Evolutionary conservation across 2,113 vertebrate species (phyloP).

Genomic region (Periophthalmus modestus): DNA sequence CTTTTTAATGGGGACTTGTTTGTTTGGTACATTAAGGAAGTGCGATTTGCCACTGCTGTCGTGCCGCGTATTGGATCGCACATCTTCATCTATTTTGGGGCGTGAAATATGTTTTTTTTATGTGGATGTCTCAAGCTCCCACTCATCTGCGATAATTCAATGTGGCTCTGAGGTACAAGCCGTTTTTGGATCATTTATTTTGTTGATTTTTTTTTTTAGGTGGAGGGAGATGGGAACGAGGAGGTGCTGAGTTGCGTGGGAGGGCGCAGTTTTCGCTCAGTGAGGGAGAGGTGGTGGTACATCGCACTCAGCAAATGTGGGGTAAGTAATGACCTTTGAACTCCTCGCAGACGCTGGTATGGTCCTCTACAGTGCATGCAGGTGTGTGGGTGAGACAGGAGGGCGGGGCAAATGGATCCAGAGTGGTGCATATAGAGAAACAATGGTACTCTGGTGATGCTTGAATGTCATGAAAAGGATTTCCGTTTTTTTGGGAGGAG

Average conservation of each 20-base stretch:
- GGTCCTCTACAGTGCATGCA: background rate
- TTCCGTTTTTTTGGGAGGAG: background rate
- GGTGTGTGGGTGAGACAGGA: background rate
- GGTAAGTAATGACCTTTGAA: conserved; percentile 75
- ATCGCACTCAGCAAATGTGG: conserved; percentile 94
- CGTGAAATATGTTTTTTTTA: conserved; percentile 62
- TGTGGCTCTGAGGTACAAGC: conserved; percentile 34
- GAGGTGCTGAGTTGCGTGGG: conserved; percentile 87
- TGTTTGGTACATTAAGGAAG: conserved; percentile 54
- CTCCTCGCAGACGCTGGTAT: background rate
- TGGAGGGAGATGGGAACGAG: conserved; percentile 80
- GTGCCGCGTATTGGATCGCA: conserved; percentile 36
- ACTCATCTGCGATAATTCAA: conserved; percentile 42
- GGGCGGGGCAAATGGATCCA: background rate
- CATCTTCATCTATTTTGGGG: conserved; percentile 46
- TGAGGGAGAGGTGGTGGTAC: conserved; percentile 94
- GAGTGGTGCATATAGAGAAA: background rate
- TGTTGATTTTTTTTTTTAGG: conserved; percentile 51
- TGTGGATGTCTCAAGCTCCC: conserved; percentile 36
- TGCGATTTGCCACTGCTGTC: conserved; percentile 54
- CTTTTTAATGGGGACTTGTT: conserved; percentile 37
- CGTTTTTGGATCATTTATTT: conserved; percentile 31
- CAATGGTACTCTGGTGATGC: background rate
- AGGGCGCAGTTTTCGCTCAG: conserved; percentile 89
- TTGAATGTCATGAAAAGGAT: background rate